Evolutionary conservation across 2,113 vertebrate genomes (phyloP), one percentile per base, ranked within the genome.

Genomic region (Helogale parvula): DNA sequence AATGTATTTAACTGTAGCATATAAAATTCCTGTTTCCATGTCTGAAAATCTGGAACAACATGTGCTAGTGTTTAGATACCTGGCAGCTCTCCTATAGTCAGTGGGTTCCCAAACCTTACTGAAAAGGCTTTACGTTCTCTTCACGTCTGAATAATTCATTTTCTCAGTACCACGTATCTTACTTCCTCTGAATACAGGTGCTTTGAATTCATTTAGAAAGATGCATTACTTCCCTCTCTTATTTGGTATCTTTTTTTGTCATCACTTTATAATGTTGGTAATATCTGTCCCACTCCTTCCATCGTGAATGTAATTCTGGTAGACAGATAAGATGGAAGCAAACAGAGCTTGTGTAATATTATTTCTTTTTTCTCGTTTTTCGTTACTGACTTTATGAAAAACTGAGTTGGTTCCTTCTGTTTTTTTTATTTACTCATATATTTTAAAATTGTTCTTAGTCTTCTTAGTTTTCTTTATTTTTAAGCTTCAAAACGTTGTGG

Each of bases 31-130:
- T 3, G 50, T 69, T 77, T 38, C n/a, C 2, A 9, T 35, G 80
- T 74, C 57, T 95, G 79, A 92, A 95, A 94, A 85, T 97, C 93
- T 95, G 95, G 77, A 94, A 71, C 57, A 80, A 68, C 93, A 92
- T 65, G 72, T 96, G 97, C 50, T 95, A 85, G 57, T 95, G 68
- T 94, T 96, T 93, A 92, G 77, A 21, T 95, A 21, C 65, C 79
- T 97, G 95, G 90, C 71, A 89, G 57, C 50, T 87, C 52, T 87
- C 65, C 60, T 86, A 3, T 92, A 65, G 15, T 41, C 52, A 89
- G 1, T 50, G 27, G 41, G 77, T 82, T 95, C 66, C 45, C 82
- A 68, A 77, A 96, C 68, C n/a, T 93, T 86, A 77, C 83, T 54
- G 8, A 69, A 96, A 76, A 80, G 87, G 17, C 17, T 77, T 83